Evolutionary conservation across 1,140 invertebrate species (phyloP).

Genomic region (Gonatopus flavifemur): DNA sequence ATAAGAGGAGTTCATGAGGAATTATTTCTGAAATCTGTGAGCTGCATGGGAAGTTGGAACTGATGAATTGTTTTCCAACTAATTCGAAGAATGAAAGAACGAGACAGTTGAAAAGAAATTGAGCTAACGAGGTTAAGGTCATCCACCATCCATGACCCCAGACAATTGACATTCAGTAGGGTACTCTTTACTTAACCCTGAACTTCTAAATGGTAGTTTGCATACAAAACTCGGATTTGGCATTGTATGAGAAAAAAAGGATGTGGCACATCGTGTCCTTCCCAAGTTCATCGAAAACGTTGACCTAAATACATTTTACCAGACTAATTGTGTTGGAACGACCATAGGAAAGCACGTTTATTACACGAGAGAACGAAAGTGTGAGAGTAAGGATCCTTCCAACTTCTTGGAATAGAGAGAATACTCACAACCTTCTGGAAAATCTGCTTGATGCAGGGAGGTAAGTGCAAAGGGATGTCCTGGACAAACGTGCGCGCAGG

Average conservation of each 20-base stretch:
- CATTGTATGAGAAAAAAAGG: too few species aligned
- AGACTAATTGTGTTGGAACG: conserved; percentile 25
- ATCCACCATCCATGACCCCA: conserved; percentile 25
- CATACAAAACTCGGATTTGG: too few species aligned
- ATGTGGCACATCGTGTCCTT: too few species aligned
- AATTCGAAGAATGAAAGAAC: too few species aligned
- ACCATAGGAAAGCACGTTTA: neutral
- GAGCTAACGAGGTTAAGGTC: conserved; percentile 36
- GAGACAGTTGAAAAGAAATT: conserved; percentile 24
- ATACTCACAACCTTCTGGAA: conserved; percentile 12
- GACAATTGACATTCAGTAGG: conserved; percentile 32
- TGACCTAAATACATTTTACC: conserved; percentile 25
- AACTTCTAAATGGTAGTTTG: conserved; percentile 24
- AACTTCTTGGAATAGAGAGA: neutral
- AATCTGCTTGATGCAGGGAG: conserved; percentile 22
- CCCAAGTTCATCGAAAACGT: conserved; percentile 20
- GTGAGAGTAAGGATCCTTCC: conserved; percentile 10
- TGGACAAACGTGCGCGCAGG: conserved; percentile 25
- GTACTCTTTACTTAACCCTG: conserved; percentile 16
- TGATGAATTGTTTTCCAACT: too few species aligned
- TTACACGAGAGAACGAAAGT: conserved; percentile 5
- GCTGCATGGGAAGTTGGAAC: too few species aligned
- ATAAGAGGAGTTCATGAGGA: too few species aligned
- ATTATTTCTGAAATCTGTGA: too few species aligned
- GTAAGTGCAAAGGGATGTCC: conserved; percentile 45